Conservation (phyloP, 2,113 vertebrate species). For the Neolamprologus sp. region DNA sequence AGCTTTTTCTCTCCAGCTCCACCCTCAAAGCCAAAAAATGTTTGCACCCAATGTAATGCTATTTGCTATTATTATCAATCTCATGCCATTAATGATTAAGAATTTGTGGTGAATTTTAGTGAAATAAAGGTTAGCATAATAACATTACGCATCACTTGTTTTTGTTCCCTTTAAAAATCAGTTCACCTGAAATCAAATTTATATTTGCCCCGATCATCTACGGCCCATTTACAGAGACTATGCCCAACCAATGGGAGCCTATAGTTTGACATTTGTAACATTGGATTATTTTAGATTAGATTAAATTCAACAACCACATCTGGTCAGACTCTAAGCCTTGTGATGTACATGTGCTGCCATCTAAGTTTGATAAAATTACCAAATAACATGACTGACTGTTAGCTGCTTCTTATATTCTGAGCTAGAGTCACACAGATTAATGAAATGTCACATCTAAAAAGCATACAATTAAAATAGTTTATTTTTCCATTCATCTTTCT, state of each 20-base stretch:
- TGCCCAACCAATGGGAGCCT: neutral
- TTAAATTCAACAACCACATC: neutral
- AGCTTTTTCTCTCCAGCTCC: neutral
- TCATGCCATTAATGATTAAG: neutral
- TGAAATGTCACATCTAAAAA: neutral
- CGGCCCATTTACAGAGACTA: neutral
- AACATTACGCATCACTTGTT: neutral
- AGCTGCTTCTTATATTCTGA: neutral
- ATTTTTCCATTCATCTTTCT: neutral
- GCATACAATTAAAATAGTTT: neutral
- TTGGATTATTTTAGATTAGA: neutral
- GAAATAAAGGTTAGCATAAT: neutral
- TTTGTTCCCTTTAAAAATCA: neutral
- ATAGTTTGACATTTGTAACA: neutral
- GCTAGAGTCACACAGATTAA: neutral
- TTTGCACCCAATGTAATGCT: neutral
- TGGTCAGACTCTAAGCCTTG: neutral
- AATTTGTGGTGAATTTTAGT: neutral
- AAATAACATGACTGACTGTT: neutral
- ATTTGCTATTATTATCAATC: neutral
- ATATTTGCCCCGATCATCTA: neutral
- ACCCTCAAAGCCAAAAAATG: neutral
- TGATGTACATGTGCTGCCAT: neutral
- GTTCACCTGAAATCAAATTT: neutral
- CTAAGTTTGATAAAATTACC: neutral